Base-by-base conservation (phyloP, 2,888 invertebrate species). In the Phaedon cochleariae region DNA sequence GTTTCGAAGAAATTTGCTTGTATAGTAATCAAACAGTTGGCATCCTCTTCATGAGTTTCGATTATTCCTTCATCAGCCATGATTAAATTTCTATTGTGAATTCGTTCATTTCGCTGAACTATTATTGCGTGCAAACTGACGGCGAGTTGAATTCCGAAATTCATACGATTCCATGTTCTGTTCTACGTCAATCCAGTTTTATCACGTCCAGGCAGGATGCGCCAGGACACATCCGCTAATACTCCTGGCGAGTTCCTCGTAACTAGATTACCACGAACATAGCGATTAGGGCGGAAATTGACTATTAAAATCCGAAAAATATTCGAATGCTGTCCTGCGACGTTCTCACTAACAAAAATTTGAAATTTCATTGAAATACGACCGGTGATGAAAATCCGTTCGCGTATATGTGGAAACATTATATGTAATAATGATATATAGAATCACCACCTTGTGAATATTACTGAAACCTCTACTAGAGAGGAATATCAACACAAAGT, bases 201-300 rank as follows among this genome's bases (percentile, higher is more conserved):
- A 69, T 69, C 67, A 67, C 62, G 64, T 61, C 37, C 55, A 55
- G 66, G 58, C 64, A 58, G 65, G 48, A 63, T 55, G 75, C 73
- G 74, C 75, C 73, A 76, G 74, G 70, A 76, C 41, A 41, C 41
- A 41, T 10, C 6, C 41, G 4, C 41, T 41, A 34, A 71, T 34
- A 41, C 41, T 41, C 7, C 41, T 2, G 41, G 41, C 41, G 41
- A n/a, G 41, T n/a, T 15, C 15, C 41, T 41, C 41, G 41, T 77
- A 80, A 79, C 78, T 76, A 77, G 77, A 79, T 78, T 77, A 79
- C 74, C 71, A 71, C 75, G 73, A 74, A 76, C 75, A 70, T 62
- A 70, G 73, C 76, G 79, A 79, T 80, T 78, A 79, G 73, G 73
- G 76, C 74, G 79, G 80, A 79, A 80, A 80, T 80, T 79, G 79